Conservation (phyloP, 2,797 vertebrate genomes). For the Danio albolineatus region DNA sequence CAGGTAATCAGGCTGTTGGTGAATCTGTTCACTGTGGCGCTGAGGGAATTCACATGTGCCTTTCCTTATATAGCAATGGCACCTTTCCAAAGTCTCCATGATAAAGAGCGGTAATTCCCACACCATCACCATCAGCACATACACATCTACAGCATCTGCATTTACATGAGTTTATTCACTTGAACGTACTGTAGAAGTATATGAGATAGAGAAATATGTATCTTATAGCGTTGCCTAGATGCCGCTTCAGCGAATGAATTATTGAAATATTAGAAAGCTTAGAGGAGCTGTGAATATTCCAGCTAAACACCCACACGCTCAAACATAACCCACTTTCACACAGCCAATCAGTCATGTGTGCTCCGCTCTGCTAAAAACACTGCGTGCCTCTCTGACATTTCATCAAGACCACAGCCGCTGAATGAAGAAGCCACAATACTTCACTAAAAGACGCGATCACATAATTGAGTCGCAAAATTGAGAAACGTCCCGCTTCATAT, state of each 20-base stretch:
- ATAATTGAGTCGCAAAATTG: conserved; percentile 30
- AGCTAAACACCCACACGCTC: conserved; percentile 53
- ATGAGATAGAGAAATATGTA: background rate
- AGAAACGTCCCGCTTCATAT: conserved; percentile 19
- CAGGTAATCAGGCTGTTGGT: conserved; percentile 23
- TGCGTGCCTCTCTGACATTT: conserved; percentile 39
- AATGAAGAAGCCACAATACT: conserved; percentile 10
- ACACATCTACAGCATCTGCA: background rate
- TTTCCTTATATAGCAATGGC: conserved; percentile 11
- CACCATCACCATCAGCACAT: background rate
- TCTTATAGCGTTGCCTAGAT: background rate
- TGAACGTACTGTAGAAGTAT: background rate
- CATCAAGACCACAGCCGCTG: conserved; percentile 15
- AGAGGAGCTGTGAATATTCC: conserved; percentile 51
- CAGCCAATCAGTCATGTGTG: conserved; percentile 39
- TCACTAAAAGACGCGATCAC: conserved; percentile 43
- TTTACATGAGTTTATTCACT: background rate
- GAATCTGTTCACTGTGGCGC: conserved; percentile 13
- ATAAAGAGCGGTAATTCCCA: background rate
- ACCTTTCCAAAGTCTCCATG: conserved; percentile 11
- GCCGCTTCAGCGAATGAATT: conserved; percentile 39
- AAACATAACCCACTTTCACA: conserved; percentile 55
- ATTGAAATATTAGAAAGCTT: conserved; percentile 57
- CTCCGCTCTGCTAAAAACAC: conserved; percentile 19
- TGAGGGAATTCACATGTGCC: conserved; percentile 11